These are phyloP conservation scores for Aphis gossypii DNA, from an alignment of 1,140 invertebrate species.

Conservation along the genomic window DNA sequence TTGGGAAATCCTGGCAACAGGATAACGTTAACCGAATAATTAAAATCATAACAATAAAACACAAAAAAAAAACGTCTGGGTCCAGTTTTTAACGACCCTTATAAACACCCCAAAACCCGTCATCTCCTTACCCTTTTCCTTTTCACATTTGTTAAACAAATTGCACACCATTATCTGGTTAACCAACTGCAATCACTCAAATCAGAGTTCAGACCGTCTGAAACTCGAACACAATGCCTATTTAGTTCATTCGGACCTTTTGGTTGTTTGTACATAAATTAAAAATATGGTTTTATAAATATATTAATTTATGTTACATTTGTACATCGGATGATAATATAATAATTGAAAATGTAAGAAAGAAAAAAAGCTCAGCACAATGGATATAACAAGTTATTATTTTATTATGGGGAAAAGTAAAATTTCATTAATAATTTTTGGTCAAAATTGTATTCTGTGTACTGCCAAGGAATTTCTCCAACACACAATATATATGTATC, in stretches of 20 bases:
- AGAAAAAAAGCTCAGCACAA: background rate
- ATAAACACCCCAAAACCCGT: conserved; percentile 37
- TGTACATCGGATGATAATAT: background rate
- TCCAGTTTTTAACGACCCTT: conserved; percentile 54
- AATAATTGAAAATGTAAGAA: conserved; percentile 7
- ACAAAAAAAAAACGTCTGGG: conserved; percentile 26
- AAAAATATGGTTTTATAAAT: background rate
- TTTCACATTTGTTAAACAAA: conserved; percentile 31
- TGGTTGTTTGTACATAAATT: background rate
- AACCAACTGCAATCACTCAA: conserved; percentile 46
- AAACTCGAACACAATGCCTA: conserved; percentile 19
- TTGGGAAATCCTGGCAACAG: conserved; percentile 33
- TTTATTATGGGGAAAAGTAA: background rate
- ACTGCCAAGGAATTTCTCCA: background rate
- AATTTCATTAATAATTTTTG: background rate
- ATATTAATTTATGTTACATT: conserved; percentile 17
- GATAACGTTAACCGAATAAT: conserved; percentile 44
- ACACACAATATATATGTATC: background rate
- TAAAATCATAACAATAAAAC: conserved; percentile 52
- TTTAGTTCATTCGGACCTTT: conserved; percentile 27
- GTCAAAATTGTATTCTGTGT: background rate
- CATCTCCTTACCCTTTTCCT: conserved; percentile 38
- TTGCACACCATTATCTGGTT: conserved; percentile 31
- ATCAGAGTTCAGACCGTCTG: background rate
- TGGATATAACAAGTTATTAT: background rate